Evolutionary conservation across 2,113 vertebrate genomes (phyloP), one percentile per base, ranked within the genome.

Genomic region (Garra rufa): DNA sequence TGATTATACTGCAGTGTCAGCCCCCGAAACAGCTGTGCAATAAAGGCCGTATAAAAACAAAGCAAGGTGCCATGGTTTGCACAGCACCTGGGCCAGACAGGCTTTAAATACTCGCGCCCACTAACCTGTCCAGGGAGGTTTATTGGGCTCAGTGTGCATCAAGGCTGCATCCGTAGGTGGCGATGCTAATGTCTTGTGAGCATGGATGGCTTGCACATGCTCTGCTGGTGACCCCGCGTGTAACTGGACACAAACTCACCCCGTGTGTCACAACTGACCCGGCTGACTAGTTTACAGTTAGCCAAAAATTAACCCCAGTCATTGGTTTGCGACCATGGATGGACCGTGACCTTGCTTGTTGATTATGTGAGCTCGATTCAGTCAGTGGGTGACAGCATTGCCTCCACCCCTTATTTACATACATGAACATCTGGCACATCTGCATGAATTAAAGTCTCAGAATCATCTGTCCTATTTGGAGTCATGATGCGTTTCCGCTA

Each of bases 31-130:
- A 94, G 92, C 92, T 94, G 93, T 91, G 92, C 92, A 79, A 90
- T 94, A 94, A 93, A 93, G 83, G 46, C 83, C 86, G 76, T 91
- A 92, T 92, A 92, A 92, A 94, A 93, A 92, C 90, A 91, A 92
- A 91, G 87, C 87, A 83, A 88, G 88, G 88, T 86, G 86, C 87
- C 89, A 14, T 87, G 91, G 89, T 86, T 90, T 87, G 86, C 86
- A 75, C 88, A 85, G 89, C 92, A 93, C 91, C 93, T 94, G 92
- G 89, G 89, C 92, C 87, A 91, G 92, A 91, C 92, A 89, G 91
- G 89, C 86, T 91, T 89, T 93, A 94, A 93, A 92, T 91, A 90
- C 86, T 85, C 48, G 83, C 87, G 80, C 85, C 89, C 88, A 89
- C 90, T 92, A 89, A 89, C 75, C 80, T 83, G 75, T 81, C 81